phyloP scores from a whole-genome alignment of 2,888 invertebrate genomes.

The Leptopterna dolabrata region DNA sequence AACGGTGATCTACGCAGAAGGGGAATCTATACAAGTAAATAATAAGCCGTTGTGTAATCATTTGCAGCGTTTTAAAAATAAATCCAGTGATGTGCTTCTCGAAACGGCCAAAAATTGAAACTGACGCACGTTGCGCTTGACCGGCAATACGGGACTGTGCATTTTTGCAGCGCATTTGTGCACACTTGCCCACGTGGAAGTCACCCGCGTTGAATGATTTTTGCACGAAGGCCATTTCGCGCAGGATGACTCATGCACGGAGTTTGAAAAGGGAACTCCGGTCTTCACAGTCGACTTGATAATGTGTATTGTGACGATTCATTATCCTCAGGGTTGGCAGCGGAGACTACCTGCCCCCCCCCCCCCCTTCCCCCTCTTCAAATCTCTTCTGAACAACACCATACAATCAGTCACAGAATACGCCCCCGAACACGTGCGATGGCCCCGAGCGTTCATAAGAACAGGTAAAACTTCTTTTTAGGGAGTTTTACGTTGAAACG shows the following conservation, averaged over 20 bases:
- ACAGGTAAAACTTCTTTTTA: conserved; percentile 18
- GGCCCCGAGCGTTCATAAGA: conserved; percentile 14
- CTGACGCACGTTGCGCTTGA: no score
- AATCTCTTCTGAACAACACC: neutral
- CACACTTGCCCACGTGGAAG: no score
- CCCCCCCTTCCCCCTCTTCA: no score
- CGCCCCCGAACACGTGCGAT: conserved; percentile 24
- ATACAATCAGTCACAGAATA: neutral
- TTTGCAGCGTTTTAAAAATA: no score
- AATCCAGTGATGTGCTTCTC: no score
- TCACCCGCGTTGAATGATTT: neutral
- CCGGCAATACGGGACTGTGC: no score
- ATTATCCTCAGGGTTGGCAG: neutral
- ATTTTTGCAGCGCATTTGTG: no score
- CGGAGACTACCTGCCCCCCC: no score
- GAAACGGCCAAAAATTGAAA: no score
- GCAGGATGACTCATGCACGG: neutral
- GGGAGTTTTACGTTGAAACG: neutral
- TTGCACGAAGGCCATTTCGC: neutral
- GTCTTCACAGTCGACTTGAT: conserved; percentile 9
- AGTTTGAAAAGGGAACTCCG: neutral
- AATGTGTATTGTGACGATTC: conserved; percentile 8
- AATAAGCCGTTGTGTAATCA: no score
- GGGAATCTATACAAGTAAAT: no score
- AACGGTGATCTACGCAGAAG: no score